Percentiles rank a stretch among this genome's conserved stretches.
Evolutionary conservation across 2,113 vertebrate species (phyloP).

Genomic region (Ranitomeya variabilis): DNA sequence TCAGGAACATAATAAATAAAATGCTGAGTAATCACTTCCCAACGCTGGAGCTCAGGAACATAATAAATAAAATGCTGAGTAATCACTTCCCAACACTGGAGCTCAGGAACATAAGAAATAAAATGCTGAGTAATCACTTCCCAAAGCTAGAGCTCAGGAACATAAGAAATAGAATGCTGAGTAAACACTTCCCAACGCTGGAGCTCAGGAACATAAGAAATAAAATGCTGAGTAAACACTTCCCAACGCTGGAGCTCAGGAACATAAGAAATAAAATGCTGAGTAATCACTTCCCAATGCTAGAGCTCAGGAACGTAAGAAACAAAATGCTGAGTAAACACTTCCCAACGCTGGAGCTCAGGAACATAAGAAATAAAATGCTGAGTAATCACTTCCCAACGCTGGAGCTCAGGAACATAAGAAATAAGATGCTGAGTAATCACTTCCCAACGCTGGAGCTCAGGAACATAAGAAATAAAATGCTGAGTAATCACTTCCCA

Average conservation of each 20-base stretch:
- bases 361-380: slow-evolving; percentile 8
- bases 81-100: background rate
- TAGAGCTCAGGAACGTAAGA: background rate
- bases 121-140: slow-evolving; percentile 1
- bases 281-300: background rate
- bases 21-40: background rate
- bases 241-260: background rate
- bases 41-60: background rate
- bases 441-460: background rate
- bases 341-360: background rate
- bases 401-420: background rate
- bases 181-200: background rate
- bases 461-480: slow-evolving; percentile 13
- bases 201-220: slow-evolving; percentile 4
- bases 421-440: slow-evolving; percentile 17
- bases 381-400: background rate
- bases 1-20: slow-evolving; percentile 8
- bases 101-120: slow-evolving; percentile 7
- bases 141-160: background rate
- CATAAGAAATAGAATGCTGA: slow-evolving; percentile 21
- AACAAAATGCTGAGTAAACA: slow-evolving; percentile 21
- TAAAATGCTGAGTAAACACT: slow-evolving; percentile 7
- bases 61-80: slow-evolving; percentile 17
- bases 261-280: slow-evolving; percentile 13
- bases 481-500: background rate